A percentile compares a stretch with the other conserved stretches of the same genome.
phyloP scores from a whole-genome alignment of 92 coral and sea anemone species.

The Muricea muricata region DNA sequence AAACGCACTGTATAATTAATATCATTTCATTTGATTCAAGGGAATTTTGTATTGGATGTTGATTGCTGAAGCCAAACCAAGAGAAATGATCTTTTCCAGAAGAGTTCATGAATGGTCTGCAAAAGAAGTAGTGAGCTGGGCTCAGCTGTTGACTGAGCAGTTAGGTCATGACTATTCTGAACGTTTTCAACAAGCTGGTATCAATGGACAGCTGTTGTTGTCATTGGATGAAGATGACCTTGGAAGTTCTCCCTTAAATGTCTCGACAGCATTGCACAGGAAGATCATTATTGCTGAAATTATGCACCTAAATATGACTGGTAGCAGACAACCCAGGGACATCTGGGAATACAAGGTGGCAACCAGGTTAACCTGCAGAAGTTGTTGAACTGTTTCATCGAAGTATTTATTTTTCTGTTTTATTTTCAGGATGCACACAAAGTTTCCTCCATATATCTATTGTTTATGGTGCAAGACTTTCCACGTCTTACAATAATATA shows the following conservation, averaged over 20 bases:
- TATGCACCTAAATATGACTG: conserved; percentile 65
- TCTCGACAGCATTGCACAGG: conserved; percentile 69
- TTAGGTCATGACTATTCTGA: conserved; percentile 67
- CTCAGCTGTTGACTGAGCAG: conserved; percentile 76
- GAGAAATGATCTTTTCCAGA: conserved; percentile 62
- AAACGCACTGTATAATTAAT: not conserved
- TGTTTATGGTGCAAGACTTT: conserved; percentile 91
- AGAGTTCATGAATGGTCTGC: conserved; percentile 28
- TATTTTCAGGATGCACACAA: conserved; percentile 71
- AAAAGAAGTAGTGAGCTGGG: conserved; percentile 82
- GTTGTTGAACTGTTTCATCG: not conserved
- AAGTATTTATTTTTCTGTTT: not conserved
- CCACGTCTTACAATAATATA: conserved; percentile 81
- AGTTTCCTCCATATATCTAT: conserved; percentile 67
- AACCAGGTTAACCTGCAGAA: not conserved
- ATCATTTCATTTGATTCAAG: not conserved
- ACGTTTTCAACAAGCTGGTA: conserved; percentile 67
- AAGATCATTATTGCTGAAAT: conserved; percentile 73
- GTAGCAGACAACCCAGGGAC: conserved; percentile 76
- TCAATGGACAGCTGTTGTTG: conserved; percentile 78
- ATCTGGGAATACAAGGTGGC: conserved; percentile 96
- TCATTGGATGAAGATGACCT: conserved; percentile 79
- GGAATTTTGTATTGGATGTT: not conserved
- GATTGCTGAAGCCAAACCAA: conserved; percentile 70
- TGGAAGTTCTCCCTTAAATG: conserved; percentile 60